Percentiles rank a stretch among this genome's conserved stretches.
Evolutionary conservation across 2,888 invertebrate species (phyloP).

Genomic region (Neoscelio sp.): DNA sequence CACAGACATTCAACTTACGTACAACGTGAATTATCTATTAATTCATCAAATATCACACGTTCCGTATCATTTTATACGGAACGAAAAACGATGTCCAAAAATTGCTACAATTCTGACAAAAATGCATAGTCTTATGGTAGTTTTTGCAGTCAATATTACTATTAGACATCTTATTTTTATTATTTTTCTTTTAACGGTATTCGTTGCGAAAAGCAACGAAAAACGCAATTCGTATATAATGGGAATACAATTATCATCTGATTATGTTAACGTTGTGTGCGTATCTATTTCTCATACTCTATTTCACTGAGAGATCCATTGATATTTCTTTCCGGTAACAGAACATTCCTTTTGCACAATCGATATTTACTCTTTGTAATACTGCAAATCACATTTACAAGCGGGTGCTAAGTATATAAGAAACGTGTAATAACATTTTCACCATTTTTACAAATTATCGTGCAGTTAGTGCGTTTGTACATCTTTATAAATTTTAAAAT

Average conservation of each 20-base stretch:
- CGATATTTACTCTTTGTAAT: slow-evolving; percentile 1
- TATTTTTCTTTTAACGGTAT: slow-evolving; percentile 1
- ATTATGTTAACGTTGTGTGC: slow-evolving; percentile 33
- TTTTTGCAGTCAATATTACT: no score
- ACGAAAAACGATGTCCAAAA: no score
- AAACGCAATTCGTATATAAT: slow-evolving; percentile 21
- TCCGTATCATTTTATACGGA: no score
- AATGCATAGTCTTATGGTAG: no score
- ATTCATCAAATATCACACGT: slow-evolving; percentile 22
- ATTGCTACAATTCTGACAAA: no score
- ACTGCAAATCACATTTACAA: slow-evolving; percentile 37
- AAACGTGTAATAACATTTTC: no score
- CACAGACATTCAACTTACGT: slow-evolving; percentile 34
- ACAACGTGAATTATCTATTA: slow-evolving; percentile 42
- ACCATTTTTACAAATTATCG: no score
- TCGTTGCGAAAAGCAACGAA: not conserved
- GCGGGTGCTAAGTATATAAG: slow-evolving; percentile 6
- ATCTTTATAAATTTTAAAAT: no score
- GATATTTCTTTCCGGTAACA: slow-evolving; percentile 25
- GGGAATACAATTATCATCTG: slow-evolving; percentile 40
- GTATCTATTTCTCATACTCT: slow-evolving; percentile 15
- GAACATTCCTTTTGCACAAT: slow-evolving; percentile 5
- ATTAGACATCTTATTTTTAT: no score
- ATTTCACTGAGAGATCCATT: slow-evolving; percentile 17
- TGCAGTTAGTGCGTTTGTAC: no score